phyloP scores from a whole-genome alignment of 2,888 invertebrate species.

The Erebia epiphron region DNA sequence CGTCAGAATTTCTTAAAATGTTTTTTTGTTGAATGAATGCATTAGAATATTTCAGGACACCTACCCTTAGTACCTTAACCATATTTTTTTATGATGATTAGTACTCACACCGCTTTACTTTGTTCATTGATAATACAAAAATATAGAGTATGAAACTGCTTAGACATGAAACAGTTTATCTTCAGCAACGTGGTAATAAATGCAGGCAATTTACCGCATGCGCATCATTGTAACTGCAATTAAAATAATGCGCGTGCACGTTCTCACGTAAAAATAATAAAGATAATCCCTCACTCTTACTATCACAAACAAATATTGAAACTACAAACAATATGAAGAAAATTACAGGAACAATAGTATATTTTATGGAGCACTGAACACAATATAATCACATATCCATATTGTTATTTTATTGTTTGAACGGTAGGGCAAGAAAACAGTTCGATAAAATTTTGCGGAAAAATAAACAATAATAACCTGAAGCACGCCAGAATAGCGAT shows the following conservation, averaged over 20 bases:
- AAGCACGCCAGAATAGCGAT: slow-evolving; percentile 62
- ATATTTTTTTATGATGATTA: too few species aligned
- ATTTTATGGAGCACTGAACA: not conserved
- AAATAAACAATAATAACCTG: slow-evolving; percentile 52
- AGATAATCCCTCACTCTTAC: slow-evolving; percentile 5
- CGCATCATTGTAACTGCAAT: not conserved
- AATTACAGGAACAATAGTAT: not conserved
- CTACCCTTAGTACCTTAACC: too few species aligned
- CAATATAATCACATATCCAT: slow-evolving; percentile 18
- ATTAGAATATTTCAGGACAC: too few species aligned
- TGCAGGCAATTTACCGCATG: not conserved
- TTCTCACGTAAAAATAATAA: slow-evolving; percentile 10
- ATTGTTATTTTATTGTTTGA: not conserved
- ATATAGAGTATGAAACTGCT: too few species aligned
- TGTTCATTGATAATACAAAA: too few species aligned
- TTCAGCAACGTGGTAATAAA: not conserved
- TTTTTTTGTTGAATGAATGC: too few species aligned
- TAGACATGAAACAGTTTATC: too few species aligned
- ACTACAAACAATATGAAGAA: slow-evolving; percentile 2
- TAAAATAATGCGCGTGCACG: not conserved
- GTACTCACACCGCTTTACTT: too few species aligned
- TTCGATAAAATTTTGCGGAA: not conserved
- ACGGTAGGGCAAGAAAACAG: not conserved
- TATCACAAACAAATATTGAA: not conserved
- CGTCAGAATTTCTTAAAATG: too few species aligned